phyloP scores from a whole-genome alignment of 2,888 invertebrate species.

The Torymus tubicola region DNA sequence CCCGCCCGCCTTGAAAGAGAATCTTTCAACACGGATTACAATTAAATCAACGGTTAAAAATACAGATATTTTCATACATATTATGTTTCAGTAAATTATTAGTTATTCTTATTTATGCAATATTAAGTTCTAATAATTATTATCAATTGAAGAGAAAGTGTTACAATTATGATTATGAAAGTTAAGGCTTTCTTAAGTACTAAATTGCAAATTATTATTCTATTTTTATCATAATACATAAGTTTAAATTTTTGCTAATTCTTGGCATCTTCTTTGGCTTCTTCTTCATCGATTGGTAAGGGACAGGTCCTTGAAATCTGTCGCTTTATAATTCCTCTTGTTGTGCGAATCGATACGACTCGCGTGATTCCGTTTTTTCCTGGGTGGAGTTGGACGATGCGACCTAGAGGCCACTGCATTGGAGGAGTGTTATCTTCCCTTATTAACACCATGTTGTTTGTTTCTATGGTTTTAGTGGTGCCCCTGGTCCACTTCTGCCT shows the following conservation, averaged over 20 bases:
- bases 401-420: constrained; percentile 38
- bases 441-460: constrained; percentile 14
- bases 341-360: not conserved
- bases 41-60: too few relatives aligned
- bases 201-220: not conserved
- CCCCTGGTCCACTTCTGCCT: constrained; percentile 55
- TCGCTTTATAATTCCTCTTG: not conserved
- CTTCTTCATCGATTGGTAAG: constrained; percentile 7
- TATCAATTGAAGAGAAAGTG: too few relatives aligned
- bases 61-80: not conserved
- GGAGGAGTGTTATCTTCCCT: too few relatives aligned
- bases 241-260: not conserved
- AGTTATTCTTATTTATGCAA: not conserved
- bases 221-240: not conserved
- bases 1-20: constrained; percentile 11
- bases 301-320: constrained; percentile 18
- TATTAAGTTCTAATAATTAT: too few relatives aligned
- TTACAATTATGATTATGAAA: too few relatives aligned
- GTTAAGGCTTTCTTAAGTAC: too few relatives aligned
- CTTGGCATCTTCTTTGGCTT: too few relatives aligned
- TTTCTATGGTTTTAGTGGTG: not conserved
- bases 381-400: constrained; percentile 12
- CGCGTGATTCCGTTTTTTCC: constrained; percentile 5
- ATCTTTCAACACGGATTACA: constrained; percentile 8
- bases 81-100: not conserved